Conservation (phyloP, 2,797 vertebrate species). For the Coilia nasus region DNA sequence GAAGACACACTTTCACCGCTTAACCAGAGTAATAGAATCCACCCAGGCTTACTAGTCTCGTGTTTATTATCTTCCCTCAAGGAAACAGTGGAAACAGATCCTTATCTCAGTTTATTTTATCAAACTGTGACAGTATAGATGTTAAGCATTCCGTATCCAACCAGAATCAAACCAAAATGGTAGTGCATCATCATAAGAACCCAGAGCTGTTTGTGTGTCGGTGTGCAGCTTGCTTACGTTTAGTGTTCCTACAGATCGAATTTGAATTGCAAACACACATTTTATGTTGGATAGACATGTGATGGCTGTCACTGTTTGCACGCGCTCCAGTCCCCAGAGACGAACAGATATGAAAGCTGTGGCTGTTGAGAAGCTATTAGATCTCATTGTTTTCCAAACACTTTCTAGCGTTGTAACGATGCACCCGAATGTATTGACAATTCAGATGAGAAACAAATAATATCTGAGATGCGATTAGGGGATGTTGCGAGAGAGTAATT, state of each 20-base stretch:
- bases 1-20: not conserved
- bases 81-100: not conserved
- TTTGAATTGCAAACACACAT: not conserved
- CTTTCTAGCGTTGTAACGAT: not conserved
- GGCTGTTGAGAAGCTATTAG: slow-evolving; percentile 4
- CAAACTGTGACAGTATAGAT: not conserved
- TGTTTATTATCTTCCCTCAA: not conserved
- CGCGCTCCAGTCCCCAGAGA: not conserved
- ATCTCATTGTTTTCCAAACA: slow-evolving; percentile 19
- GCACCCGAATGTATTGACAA: not conserved
- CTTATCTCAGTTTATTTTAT: not conserved
- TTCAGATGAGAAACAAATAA: slow-evolving; percentile 20
- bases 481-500: slow-evolving; percentile 15
- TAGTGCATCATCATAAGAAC: not conserved
- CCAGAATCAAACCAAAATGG: not conserved
- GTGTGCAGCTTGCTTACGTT: not conserved
- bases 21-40: not conserved
- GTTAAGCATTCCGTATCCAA: not conserved
- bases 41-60: not conserved
- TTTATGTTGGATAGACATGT: not conserved
- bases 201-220: not conserved
- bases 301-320: not conserved
- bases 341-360: not conserved
- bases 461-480: slow-evolving; percentile 11
- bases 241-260: not conserved